Evolutionary conservation across 2,113 vertebrate genomes (phyloP).

Genomic region (Albula glossodonta): DNA sequence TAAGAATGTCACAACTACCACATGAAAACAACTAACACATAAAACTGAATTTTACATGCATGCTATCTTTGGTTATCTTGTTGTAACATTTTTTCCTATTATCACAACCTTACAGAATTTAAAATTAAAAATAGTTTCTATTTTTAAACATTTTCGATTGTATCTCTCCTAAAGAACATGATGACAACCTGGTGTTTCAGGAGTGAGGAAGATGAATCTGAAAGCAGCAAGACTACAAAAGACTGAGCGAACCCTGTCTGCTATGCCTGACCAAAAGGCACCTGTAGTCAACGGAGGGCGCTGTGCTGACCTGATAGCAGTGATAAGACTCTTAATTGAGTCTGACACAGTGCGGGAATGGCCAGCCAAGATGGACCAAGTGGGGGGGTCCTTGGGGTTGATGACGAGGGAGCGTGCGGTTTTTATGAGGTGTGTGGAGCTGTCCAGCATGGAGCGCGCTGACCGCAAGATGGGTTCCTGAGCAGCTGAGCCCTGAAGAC

Average conservation of each 20-base stretch:
- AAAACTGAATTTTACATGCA: too few relatives aligned
- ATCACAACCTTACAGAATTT: too few relatives aligned
- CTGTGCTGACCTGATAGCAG: constrained; percentile 88
- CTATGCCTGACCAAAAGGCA: too few relatives aligned
- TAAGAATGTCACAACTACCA: neutral
- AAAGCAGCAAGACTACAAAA: neutral
- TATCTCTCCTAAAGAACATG: too few relatives aligned
- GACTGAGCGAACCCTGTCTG: neutral
- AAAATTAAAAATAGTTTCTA: too few relatives aligned
- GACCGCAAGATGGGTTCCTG: constrained; percentile 94
- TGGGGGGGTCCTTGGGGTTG: constrained; percentile 96
- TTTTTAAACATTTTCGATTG: too few relatives aligned
- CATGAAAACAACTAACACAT: too few relatives aligned
- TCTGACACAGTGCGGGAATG: constrained; percentile 96
- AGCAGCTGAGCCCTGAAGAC: constrained; percentile 82
- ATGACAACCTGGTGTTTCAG: neutral
- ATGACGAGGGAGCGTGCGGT: constrained; percentile 91
- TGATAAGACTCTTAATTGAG: constrained; percentile 98
- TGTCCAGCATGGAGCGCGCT: constrained; percentile 94
- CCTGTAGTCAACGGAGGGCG: neutral
- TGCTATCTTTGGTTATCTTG: too few relatives aligned
- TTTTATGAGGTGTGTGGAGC: constrained; percentile 88
- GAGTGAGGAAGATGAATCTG: neutral
- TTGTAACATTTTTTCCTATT: too few relatives aligned
- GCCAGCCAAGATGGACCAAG: constrained; percentile 93